Evolutionary conservation across 2,797 vertebrate genomes (phyloP).

Genomic region (Sebastes umbrosus): DNA sequence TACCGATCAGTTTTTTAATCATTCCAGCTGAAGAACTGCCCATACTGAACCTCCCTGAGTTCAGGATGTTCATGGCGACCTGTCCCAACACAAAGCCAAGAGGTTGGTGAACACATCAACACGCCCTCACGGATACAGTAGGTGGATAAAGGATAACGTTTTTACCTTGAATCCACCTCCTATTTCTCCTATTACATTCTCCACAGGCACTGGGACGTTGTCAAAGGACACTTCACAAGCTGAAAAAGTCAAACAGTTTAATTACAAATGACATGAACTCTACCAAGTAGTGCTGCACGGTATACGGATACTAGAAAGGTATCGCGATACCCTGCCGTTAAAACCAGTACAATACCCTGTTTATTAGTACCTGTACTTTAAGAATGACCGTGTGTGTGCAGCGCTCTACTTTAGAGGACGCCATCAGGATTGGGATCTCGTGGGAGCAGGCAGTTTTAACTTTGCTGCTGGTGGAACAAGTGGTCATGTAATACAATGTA

Average conservation of each 20-base stretch:
- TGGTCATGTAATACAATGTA: too few species aligned
- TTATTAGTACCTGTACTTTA: too few species aligned
- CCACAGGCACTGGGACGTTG: slow-evolving; percentile 91
- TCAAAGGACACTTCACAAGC: slow-evolving; percentile 94
- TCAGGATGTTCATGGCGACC: slow-evolving; percentile 96
- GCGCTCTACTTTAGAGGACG: too few species aligned
- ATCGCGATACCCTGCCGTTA: too few species aligned
- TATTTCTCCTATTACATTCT: slow-evolving; percentile 94
- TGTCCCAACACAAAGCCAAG: slow-evolving; percentile 53
- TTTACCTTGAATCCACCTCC: slow-evolving; percentile 95
- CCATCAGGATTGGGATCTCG: too few species aligned
- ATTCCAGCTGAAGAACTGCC: slow-evolving; percentile 90
- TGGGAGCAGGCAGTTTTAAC: too few species aligned
- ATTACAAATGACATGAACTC: neutral
- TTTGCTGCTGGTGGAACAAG: too few species aligned
- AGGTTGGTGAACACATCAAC: neutral
- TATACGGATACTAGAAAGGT: neutral
- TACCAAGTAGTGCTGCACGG: neutral
- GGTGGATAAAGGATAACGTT: slow-evolving; percentile 4
- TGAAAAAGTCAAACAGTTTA: slow-evolving; percentile 49
- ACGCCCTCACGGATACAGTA: neutral
- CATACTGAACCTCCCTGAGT: slow-evolving; percentile 96
- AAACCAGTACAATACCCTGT: too few species aligned
- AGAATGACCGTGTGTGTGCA: too few species aligned
- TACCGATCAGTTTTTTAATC: slow-evolving; percentile 95